Base-by-base conservation (phyloP, 30 jellyfish, hydroid and myxozoan genomes). In the Cassiopea andromeda region DNA sequence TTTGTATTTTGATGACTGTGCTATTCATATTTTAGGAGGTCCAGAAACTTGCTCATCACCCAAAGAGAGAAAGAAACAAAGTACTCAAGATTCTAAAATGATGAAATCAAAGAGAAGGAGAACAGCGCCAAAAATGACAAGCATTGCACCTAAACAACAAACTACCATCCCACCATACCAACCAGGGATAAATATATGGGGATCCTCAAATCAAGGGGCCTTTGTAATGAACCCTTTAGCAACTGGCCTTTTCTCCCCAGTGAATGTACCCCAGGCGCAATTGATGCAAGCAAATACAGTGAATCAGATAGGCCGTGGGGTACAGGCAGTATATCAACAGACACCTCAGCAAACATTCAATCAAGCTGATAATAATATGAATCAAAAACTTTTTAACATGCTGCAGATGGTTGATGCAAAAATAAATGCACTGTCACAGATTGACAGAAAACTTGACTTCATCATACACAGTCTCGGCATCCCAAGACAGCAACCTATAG, bases 171-270 rank as follows among this genome's bases (percentile, higher is more conserved):
- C 87, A 18, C 12, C 74, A 1, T 85, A 73, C 50, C 87, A 75
- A 13, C 82, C 78, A 18, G 93, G 87, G 3, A 46, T 85, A n/a
- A 85, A 85, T 46, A 43, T 85, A 7, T 85, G 93, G 93, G 69
- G 74, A 12, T 57, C 93, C 17, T 50, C 87, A 54, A 75, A 74
- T 73, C 93, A 85, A 46, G 78, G 80, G 7, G 83, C 93, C 9
- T 85, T 72, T 74, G 44, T 85, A 7, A 85, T 85, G 93, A 85
- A 87, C 58, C 93, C 93, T 13, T 72, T 85, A 7, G 60, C 93
- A 6, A 83, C 87, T 15, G 93, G 93, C 38, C 80, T 85, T n/a
- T 85, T 85, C 58, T 85, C 93, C 12, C 93, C 73, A 75, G 93
- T 85, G 49, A 73, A 80, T 49, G 74, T 85, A 82, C 93, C 93